Percentiles rank a stretch among this genome's conserved stretches.
These are phyloP conservation scores for Lithophane semibrunnea DNA, from an alignment of 2,888 invertebrate species.

Conservation along the genomic window DNA sequence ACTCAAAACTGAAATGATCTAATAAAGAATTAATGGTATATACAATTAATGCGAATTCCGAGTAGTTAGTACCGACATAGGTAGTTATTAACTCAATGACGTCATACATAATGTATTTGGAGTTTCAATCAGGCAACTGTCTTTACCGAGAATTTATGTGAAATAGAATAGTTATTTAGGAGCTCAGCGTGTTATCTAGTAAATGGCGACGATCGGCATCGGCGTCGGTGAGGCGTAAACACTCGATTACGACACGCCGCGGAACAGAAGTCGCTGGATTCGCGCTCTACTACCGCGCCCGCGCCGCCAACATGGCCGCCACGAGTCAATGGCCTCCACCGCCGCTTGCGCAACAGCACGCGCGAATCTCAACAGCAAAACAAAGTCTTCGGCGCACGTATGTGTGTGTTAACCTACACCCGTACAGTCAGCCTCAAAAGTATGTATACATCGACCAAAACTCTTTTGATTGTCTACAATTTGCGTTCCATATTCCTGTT, in stretches of 20 bases:
- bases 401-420: constrained; percentile 76
- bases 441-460: background rate
- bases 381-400: constrained; percentile 79
- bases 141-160: background rate
- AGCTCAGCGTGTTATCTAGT: constrained; percentile 42
- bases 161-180: constrained; percentile 29
- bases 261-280: constrained; percentile 85
- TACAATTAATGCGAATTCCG: background rate
- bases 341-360: constrained; percentile 89
- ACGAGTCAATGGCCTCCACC: constrained; percentile 89
- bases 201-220: constrained; percentile 64
- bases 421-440: constrained; percentile 57
- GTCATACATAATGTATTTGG: background rate
- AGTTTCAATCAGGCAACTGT: constrained; percentile 1
- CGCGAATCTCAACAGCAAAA: constrained; percentile 90
- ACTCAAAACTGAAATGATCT: constrained; percentile 2
- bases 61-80: background rate
- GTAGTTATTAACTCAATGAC: constrained; percentile 3
- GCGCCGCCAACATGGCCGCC: constrained; percentile 82
- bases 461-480: background rate
- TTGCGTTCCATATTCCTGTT: background rate
- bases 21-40: background rate
- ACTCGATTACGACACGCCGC: constrained; percentile 82
- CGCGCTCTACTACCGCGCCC: constrained; percentile 84
- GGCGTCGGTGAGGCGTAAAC: constrained; percentile 70